phyloP scores from a whole-genome alignment of 2,797 vertebrate genomes.

The Cynodonichthys magdalenae region DNA sequence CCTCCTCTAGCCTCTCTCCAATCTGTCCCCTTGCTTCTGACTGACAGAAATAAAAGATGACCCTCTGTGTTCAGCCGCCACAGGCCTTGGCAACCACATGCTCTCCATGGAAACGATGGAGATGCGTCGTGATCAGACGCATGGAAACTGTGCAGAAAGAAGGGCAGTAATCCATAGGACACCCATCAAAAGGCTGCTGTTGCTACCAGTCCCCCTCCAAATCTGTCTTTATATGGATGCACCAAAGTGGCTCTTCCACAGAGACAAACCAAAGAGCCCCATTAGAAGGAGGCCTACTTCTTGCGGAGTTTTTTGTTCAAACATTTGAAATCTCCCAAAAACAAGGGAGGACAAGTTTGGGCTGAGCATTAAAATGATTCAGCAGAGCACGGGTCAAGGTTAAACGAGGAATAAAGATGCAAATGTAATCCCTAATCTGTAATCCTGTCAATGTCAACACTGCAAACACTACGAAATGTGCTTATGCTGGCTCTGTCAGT shows the following conservation, averaged over 20 bases:
- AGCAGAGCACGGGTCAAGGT: constrained; percentile 59
- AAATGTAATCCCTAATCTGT: constrained; percentile 78
- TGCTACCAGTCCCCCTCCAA: constrained; percentile 38
- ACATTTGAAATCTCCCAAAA: constrained; percentile 17
- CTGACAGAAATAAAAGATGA: constrained; percentile 82
- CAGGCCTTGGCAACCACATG: constrained; percentile 76
- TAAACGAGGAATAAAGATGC: constrained; percentile 57
- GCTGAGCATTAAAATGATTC: constrained; percentile 12
- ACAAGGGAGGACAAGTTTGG: constrained; percentile 30
- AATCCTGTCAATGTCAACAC: constrained; percentile 82
- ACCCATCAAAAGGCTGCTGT: constrained; percentile 53
- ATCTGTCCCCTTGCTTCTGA: constrained; percentile 41
- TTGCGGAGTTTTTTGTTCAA: constrained; percentile 34
- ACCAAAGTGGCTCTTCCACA: constrained; percentile 24
- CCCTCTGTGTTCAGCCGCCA: constrained; percentile 73
- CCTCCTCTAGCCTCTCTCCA: constrained; percentile 2
- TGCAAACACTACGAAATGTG: constrained; percentile 75
- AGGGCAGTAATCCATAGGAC: constrained; percentile 47
- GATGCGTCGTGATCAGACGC: constrained; percentile 55
- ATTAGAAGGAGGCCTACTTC: constrained; percentile 42
- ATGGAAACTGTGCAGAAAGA: constrained; percentile 45
- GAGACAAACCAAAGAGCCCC: constrained; percentile 39
- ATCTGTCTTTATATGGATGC: constrained; percentile 14
- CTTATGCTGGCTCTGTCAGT: constrained; percentile 63
- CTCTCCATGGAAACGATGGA: constrained; percentile 78